These are phyloP conservation scores for Virgularia gustaviana DNA, from an alignment of 92 coral and sea anemone genomes.

Conservation along the genomic window DNA sequence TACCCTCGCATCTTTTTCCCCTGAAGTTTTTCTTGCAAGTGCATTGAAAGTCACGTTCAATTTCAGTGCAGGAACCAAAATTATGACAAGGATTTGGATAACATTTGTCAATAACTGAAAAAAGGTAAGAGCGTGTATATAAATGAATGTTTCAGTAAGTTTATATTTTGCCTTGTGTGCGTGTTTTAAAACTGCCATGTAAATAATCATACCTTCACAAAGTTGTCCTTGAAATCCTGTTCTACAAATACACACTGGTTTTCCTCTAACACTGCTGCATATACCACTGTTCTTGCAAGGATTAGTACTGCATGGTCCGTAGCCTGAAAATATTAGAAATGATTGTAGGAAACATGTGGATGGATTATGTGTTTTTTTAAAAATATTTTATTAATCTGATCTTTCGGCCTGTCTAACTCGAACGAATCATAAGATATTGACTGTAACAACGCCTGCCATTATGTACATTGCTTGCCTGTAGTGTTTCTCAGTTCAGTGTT, in stretches of 20 bases:
- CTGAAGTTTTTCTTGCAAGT: slow-evolving; percentile 76
- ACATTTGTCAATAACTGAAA: slow-evolving; percentile 69
- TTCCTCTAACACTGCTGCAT: slow-evolving; percentile 64
- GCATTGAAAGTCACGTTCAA: slow-evolving; percentile 83
- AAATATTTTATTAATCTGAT: too few relatives aligned
- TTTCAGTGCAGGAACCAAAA: slow-evolving; percentile 75
- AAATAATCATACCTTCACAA: slow-evolving; percentile 75
- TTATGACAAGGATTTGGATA: slow-evolving; percentile 84
- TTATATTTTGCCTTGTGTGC: too few relatives aligned
- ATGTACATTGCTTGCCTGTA: too few relatives aligned
- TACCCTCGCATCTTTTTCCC: slow-evolving; percentile 86
- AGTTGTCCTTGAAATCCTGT: slow-evolving; percentile 82
- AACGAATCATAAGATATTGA: too few relatives aligned
- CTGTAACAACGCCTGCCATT: too few relatives aligned
- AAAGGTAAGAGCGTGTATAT: neutral
- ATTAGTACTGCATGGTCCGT: slow-evolving; percentile 68
- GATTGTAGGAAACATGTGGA: too few relatives aligned
- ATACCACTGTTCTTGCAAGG: slow-evolving; percentile 93
- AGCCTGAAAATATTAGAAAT: too few relatives aligned
- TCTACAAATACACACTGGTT: slow-evolving; percentile 66
- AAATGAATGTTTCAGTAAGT: neutral
- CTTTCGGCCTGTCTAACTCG: too few relatives aligned
- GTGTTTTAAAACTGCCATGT: too few relatives aligned
- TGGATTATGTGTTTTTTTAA: too few relatives aligned
- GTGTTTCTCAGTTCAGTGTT: too few relatives aligned